phyloP scores from a whole-genome alignment of 2,888 invertebrate species.

The Dromius quadrimaculatus region DNA sequence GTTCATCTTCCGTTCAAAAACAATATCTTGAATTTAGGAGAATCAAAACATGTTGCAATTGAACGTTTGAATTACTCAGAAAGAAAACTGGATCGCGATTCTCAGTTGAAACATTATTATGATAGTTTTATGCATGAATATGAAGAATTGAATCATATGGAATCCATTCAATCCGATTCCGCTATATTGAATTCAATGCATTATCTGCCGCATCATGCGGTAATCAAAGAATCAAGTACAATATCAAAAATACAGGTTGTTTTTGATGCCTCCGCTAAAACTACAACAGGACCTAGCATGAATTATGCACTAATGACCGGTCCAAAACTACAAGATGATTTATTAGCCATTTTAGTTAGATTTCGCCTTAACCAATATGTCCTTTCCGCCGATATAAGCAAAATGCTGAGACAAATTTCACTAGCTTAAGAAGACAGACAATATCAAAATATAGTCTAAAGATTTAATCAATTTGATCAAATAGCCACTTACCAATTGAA shows the following conservation, averaged over 20 bases:
- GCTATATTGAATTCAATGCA: background rate
- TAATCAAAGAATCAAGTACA: conserved; percentile 54
- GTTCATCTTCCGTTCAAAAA: conserved; percentile 32
- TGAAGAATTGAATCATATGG: conserved; percentile 28
- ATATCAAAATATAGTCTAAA: conserved; percentile 56
- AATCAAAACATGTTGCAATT: conserved; percentile 43
- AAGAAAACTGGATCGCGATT: conserved; percentile 41
- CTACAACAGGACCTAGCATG: conserved; percentile 53
- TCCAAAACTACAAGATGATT: conserved; percentile 55
- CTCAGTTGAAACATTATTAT: conserved; percentile 22
- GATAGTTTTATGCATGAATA: conserved; percentile 52
- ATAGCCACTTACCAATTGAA: conserved; percentile 50
- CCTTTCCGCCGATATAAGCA: conserved; percentile 56
- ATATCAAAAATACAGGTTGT: conserved; percentile 58
- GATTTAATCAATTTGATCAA: conserved; percentile 38
- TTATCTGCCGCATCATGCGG: conserved; percentile 58
- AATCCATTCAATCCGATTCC: background rate
- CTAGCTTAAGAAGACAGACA: conserved; percentile 51
- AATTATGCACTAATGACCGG: conserved; percentile 55
- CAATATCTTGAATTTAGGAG: conserved; percentile 45
- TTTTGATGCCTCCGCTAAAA: conserved; percentile 56
- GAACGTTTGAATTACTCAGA: conserved; percentile 47
- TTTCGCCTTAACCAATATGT: conserved; percentile 56
- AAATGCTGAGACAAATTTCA: conserved; percentile 57
- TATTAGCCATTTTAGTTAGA: conserved; percentile 55